Percentiles rank a stretch among this genome's conserved stretches.
phyloP scores from a whole-genome alignment of 1,140 invertebrate genomes.

The Drepana arcuata region DNA sequence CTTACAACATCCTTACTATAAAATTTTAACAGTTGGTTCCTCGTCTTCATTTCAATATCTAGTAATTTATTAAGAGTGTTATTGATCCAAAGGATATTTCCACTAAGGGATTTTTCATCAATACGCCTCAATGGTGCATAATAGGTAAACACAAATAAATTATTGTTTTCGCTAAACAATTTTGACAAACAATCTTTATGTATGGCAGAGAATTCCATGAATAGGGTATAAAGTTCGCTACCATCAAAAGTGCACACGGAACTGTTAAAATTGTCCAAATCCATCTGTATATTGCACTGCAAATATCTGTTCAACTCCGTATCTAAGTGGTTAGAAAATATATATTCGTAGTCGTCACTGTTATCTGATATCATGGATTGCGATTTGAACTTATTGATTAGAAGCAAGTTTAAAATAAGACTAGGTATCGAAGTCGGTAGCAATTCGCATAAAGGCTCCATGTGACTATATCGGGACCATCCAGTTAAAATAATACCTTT shows the following conservation, averaged over 20 bases:
- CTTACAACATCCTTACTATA: slow-evolving; percentile 22
- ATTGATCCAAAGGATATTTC: slow-evolving; percentile 20
- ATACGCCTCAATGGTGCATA: no score
- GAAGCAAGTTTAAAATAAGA: slow-evolving; percentile 69
- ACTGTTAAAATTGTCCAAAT: slow-evolving; percentile 20
- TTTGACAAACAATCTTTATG: no score
- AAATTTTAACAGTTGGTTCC: slow-evolving; percentile 17
- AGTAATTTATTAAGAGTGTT: slow-evolving; percentile 15
- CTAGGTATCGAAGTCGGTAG: slow-evolving; percentile 89
- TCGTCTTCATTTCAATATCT: slow-evolving; percentile 16
- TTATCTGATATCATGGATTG: no score
- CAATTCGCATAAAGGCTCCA: slow-evolving; percentile 92
- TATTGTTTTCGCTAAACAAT: no score
- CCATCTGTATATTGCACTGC: slow-evolving; percentile 10
- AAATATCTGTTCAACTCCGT: slow-evolving; percentile 9
- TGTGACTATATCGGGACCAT: slow-evolving; percentile 91
- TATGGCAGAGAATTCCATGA: no score
- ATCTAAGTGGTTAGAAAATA: slow-evolving; percentile 9
- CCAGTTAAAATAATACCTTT: slow-evolving; percentile 79
- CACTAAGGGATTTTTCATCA: no score
- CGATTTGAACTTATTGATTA: slow-evolving; percentile 34
- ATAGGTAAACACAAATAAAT: no score
- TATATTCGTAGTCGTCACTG: no score
- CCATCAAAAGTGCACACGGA: slow-evolving; percentile 25
- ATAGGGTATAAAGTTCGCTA: slow-evolving; percentile 16